These are phyloP conservation scores for Antedon bifida DNA, from an alignment of 35 echinoderm and acorn worm species.

Conservation along the genomic window DNA sequence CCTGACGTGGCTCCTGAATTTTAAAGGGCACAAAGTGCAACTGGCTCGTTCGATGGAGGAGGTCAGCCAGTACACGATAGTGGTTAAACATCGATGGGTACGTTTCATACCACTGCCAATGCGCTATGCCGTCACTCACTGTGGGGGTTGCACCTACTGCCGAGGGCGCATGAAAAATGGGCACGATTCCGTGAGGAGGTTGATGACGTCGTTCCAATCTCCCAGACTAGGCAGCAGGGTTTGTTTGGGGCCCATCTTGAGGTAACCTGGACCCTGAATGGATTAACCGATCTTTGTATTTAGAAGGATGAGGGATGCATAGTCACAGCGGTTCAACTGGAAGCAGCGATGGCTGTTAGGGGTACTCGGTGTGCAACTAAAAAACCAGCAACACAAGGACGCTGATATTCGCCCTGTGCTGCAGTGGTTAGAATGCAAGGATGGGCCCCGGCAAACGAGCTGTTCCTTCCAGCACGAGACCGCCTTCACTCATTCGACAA, in stretches of 20 bases:
- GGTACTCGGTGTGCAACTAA: not conserved
- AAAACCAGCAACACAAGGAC: not conserved
- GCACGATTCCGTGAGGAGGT: not conserved
- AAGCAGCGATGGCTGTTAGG: not conserved
- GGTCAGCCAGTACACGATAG: conserved; percentile 38
- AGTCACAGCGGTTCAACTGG: not conserved
- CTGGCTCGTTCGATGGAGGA: conserved; percentile 37
- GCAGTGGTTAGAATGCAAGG: not conserved
- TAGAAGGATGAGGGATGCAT: not conserved
- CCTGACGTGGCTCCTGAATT: conserved; percentile 28
- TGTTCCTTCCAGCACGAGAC: not conserved
- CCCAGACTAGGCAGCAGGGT: not conserved
- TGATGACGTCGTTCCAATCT: conserved; percentile 8
- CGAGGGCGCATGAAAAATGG: not conserved
- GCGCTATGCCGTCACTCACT: not conserved
- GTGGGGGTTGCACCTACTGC: conserved; percentile 13
- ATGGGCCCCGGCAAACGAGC: not conserved
- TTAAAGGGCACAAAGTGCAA: conserved; percentile 21
- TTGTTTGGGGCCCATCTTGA: not conserved
- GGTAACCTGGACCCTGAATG: not conserved
- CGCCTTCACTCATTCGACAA: not conserved
- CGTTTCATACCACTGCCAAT: conserved; percentile 23
- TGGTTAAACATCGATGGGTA: conserved; percentile 14
- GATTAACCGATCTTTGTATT: not conserved
- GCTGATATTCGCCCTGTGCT: not conserved